These are phyloP conservation scores for Phocoena phocoena DNA, from an alignment of 2,113 vertebrate genomes.

Conservation along the genomic window DNA sequence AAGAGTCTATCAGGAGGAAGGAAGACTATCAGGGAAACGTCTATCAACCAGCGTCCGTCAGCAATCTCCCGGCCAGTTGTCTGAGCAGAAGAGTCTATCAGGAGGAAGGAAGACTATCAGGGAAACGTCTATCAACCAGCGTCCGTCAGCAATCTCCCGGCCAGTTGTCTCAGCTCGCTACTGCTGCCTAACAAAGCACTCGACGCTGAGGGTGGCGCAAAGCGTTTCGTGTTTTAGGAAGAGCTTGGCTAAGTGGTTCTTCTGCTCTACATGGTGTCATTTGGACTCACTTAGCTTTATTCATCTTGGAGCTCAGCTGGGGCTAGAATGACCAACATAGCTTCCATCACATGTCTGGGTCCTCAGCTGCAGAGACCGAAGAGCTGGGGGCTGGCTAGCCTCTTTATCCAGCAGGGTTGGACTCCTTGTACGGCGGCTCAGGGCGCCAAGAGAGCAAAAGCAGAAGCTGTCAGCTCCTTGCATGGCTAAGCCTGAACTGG, in stretches of 20 bases:
- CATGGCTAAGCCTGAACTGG: background rate
- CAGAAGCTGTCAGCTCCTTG: background rate
- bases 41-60: no score
- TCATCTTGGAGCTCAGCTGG: background rate
- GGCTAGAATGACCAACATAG: no score
- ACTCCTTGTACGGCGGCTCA: background rate
- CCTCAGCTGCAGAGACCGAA: background rate
- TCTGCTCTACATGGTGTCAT: background rate
- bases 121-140: background rate
- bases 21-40: no score
- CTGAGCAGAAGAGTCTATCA: background rate
- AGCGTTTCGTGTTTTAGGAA: background rate
- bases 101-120: background rate
- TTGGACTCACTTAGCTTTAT: background rate
- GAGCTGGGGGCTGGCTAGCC: background rate
- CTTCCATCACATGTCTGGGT: background rate
- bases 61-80: no score
- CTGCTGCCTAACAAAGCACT: background rate
- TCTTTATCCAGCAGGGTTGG: background rate
- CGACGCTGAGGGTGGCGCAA: background rate
- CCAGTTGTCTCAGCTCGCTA: no score
- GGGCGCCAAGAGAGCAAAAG: background rate
- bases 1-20: no score
- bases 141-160: background rate
- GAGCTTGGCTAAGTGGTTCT: rapidly evolving